These are phyloP conservation scores for Drosophila diplacantha DNA, from an alignment of 2,888 invertebrate genomes.

Conservation along the genomic window DNA sequence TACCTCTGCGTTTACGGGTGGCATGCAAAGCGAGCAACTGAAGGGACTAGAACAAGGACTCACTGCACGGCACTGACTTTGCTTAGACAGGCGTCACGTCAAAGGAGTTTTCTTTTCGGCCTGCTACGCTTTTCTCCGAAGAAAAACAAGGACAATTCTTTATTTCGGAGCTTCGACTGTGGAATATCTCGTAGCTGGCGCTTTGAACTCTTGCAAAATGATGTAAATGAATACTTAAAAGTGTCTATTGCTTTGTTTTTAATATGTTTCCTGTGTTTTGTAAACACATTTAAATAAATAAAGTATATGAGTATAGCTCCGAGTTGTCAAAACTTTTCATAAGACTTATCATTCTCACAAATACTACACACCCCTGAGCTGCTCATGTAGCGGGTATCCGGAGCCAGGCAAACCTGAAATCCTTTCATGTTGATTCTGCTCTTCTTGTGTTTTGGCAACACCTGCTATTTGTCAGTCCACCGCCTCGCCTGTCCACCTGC, in stretches of 20 bases:
- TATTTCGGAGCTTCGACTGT: background rate
- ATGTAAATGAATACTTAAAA: background rate
- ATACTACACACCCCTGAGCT: background rate
- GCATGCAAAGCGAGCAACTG: conserved; percentile 16
- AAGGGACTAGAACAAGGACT: conserved; percentile 7
- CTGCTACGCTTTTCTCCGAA: conserved; percentile 20
- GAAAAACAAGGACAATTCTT: background rate
- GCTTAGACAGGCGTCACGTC: conserved; percentile 45
- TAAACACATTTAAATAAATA: too few species aligned
- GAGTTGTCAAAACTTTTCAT: background rate
- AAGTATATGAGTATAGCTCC: too few species aligned
- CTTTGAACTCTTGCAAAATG: accelerated
- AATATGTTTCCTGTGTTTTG: too few species aligned
- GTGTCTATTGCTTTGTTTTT: too few species aligned
- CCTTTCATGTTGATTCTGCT: conserved; percentile 41
- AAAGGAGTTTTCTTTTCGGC: conserved; percentile 27
- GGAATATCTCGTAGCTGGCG: background rate
- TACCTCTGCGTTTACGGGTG: conserved; percentile 13
- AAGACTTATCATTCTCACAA: background rate
- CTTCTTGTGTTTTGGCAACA: conserved; percentile 41
- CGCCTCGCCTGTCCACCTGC: conserved; percentile 1
- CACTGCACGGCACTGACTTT: conserved; percentile 36
- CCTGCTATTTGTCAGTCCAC: conserved; percentile 59
- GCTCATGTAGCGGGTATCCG: conserved; percentile 4
- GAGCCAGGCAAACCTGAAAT: conserved; percentile 16